Evolutionary conservation across 2,797 vertebrate species (phyloP).

Genomic region (Columba guinea): DNA sequence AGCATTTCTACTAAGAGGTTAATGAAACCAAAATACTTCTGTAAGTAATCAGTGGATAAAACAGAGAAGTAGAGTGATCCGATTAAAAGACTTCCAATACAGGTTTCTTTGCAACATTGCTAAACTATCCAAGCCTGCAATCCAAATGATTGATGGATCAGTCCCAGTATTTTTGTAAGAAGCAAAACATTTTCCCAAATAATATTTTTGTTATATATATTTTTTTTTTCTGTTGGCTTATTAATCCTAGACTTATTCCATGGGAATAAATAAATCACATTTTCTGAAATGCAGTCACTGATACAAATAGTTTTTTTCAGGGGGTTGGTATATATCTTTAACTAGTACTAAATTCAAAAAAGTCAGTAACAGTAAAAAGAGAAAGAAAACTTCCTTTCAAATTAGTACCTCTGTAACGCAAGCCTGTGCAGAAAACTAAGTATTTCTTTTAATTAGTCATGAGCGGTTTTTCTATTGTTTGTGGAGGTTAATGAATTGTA

Average conservation of each 20-base stretch:
- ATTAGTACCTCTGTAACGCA: not conserved
- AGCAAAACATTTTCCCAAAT: constrained; percentile 29
- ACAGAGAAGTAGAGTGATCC: constrained; percentile 9
- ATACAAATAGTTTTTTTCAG: not conserved
- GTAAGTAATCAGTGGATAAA: constrained; percentile 25
- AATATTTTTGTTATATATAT: not conserved
- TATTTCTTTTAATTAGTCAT: not conserved
- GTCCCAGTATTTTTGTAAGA: constrained; percentile 26
- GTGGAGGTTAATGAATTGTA: not conserved
- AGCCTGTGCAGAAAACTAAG: not conserved
- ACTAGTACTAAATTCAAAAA: not conserved
- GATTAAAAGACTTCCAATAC: constrained; percentile 44
- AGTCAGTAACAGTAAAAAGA: not conserved
- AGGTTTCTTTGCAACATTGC: constrained; percentile 6
- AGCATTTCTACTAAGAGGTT: constrained; percentile 30
- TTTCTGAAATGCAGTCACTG: not conserved
- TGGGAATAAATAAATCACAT: not conserved
- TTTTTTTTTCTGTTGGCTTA: constrained; percentile 10
- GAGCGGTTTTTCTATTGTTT: not conserved
- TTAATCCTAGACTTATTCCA: constrained; percentile 26
- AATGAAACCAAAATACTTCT: constrained; percentile 42
- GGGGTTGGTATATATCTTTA: not conserved
- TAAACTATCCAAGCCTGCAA: not conserved
- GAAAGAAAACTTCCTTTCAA: not conserved
- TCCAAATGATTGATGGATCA: constrained; percentile 27